Percentiles rank a stretch among this genome's conserved stretches.
phyloP scores from a whole-genome alignment of 2,113 vertebrate species.

The Echinops telfairi region DNA sequence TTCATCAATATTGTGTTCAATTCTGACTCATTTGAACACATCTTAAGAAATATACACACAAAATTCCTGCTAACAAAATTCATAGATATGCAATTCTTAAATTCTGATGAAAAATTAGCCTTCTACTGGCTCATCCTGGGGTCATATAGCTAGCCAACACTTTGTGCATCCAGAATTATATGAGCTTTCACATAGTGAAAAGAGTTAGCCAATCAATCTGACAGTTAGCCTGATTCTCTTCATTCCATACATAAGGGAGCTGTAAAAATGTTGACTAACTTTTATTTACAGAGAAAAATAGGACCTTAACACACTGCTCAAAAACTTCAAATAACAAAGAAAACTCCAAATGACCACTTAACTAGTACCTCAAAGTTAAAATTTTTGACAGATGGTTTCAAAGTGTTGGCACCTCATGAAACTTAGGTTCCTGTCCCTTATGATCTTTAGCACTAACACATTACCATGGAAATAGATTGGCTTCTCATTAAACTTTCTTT shows the following conservation, averaged over 20 bases:
- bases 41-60: background rate
- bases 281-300: background rate
- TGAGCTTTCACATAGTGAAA: background rate
- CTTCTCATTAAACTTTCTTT: background rate
- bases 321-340: background rate
- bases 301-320: background rate
- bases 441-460: background rate
- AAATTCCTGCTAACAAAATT: background rate
- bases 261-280: background rate
- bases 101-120: background rate
- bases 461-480: background rate
- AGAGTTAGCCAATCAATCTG: background rate
- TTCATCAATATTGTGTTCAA: background rate
- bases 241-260: background rate
- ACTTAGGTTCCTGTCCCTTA: fast-evolving
- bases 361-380: background rate
- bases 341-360: background rate
- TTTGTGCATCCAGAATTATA: background rate
- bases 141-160: background rate
- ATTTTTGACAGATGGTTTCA: background rate
- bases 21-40: background rate
- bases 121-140: background rate
- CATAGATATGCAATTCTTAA: background rate
- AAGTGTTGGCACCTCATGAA: too few relatives aligned
- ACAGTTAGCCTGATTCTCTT: background rate